Evolutionary conservation across 2,888 invertebrate species (phyloP), one percentile per base, ranked within the genome.

Genomic region (Cinara cedri): DNA sequence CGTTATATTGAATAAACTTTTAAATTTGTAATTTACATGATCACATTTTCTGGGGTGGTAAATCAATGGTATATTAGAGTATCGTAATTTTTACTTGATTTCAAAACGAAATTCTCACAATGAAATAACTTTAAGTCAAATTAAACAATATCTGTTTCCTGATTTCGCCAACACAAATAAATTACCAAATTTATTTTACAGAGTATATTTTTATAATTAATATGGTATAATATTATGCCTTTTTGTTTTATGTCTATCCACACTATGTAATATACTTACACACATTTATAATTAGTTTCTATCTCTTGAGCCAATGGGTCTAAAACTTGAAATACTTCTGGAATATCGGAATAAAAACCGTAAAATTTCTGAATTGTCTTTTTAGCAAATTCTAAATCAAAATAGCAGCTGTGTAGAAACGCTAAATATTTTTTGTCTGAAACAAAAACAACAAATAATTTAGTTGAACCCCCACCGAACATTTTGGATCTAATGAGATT

Each of bases 391-490:
- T 83, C 82, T 21, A 83, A 26, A 76, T 83, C 72, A 42, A 82
- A 83, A 68, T 82, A 81, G 68, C 83, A 83, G 26, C 83, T 83
- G 55, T 83, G 83, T 16, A 83, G 70, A 46, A 83, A 83, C 26
- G 83, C 82, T 1, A 82, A 81, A 14, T 83, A 54, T 76, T 81
- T 82, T 82, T 83, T 82, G 55, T 83, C 83, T 83, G 82, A 51
- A 82, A 82, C 46, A 54, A 66, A 74, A 55, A 14, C 2, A 34
- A 34, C 34, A n/a, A n/a, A n/a, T n/a, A n/a, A n/a, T n/a, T n/a
- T n/a, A n/a, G n/a, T n/a, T n/a, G n/a, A n/a, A n/a, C n/a, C n/a
- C n/a, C n/a, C n/a, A n/a, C n/a, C n/a, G n/a, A n/a, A n/a, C n/a
- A n/a, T n/a, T n/a, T n/a, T n/a, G n/a, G n/a, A n/a, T n/a, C n/a